These are phyloP conservation scores for Distichodus sexfasciatus DNA, from an alignment of 2,797 vertebrate genomes.

Conservation along the genomic window DNA sequence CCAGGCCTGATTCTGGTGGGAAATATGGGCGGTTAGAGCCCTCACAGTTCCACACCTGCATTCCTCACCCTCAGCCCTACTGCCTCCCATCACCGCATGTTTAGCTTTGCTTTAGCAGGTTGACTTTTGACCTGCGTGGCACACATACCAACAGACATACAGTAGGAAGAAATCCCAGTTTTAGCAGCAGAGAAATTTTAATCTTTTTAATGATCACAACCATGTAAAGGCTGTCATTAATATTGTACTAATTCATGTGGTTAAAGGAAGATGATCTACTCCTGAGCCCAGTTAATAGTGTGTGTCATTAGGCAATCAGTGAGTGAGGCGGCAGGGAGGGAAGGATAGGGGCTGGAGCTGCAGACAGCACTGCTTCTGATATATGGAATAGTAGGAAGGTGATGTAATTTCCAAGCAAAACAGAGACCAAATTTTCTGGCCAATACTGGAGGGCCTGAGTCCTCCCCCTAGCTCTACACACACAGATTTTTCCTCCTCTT, in stretches of 20 bases:
- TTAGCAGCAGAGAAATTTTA: background rate
- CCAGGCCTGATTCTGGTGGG: background rate
- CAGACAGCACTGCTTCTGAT: constrained; percentile 70
- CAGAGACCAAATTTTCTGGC: constrained; percentile 70
- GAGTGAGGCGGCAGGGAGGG: constrained; percentile 57
- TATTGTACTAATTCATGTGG: background rate
- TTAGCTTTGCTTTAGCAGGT: constrained; percentile 4
- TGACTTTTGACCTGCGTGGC: background rate
- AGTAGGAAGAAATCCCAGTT: background rate
- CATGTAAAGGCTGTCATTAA: background rate
- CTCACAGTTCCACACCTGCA: background rate
- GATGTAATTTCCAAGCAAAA: constrained; percentile 75
- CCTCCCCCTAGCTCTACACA: constrained; percentile 29
- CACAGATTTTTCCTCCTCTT: constrained; percentile 55
- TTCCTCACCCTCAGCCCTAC: background rate
- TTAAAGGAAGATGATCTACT: background rate
- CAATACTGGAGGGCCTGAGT: constrained; percentile 58
- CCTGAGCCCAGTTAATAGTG: constrained; percentile 48
- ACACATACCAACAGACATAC: background rate
- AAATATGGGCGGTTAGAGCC: constrained; percentile 5
- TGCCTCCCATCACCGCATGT: background rate
- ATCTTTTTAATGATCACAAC: no score
- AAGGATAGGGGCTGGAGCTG: constrained; percentile 52
- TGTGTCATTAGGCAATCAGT: constrained; percentile 54
- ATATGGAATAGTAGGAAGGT: constrained; percentile 72